Base-by-base conservation (phyloP, 2,113 vertebrate genomes). In the Phodopus roborovskii region DNA sequence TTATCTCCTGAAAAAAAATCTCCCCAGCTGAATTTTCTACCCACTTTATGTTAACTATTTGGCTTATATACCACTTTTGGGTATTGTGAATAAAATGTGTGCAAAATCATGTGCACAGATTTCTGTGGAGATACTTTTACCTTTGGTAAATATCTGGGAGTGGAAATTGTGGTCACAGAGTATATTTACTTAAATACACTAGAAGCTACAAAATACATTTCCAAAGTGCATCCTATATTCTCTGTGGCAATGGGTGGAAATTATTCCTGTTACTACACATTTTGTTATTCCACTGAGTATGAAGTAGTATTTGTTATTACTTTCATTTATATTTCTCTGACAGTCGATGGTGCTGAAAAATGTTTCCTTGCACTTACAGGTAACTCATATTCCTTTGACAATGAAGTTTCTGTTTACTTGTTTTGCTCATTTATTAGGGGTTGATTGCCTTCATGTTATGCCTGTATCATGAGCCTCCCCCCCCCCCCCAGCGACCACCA, bases 281-380 rank as follows among this genome's bases (percentile, higher is more conserved):
- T 17, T 75, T 88, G 42, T 60, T 60, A 68, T 92, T 94, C 68
- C 24, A 64, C 22, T 66, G 48, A 73, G 4, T 60, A 88, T 90
- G 48, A 90, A 90, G 82, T 84, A 26, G 0, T 87, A 78, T 50
- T 84, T 94, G 33, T 8, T 60, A 9, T 73, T 62, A 12, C 56
- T 92, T 91, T 91, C 83, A 36, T 87, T 93, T 91, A 48, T 60
- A 77, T 70, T 94, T 77, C n/a, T 53, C 79, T 94, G 30, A 90
- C 33, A 26, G 7, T 4, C 39, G 93, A 45, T 33, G n/a, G 79
- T 58, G 16, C 28, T 60, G 66, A 66, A n/a, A 83, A 77, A 20
- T 12, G 19, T 50, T 86, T 90, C 86, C 30, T 82, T 91, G 28
- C 74, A 58, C 42, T 84, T 70, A 88, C 85, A 84, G 36, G 28